phyloP scores from a whole-genome alignment of 2,888 invertebrate species.

The Nephrotoma appendiculata region DNA sequence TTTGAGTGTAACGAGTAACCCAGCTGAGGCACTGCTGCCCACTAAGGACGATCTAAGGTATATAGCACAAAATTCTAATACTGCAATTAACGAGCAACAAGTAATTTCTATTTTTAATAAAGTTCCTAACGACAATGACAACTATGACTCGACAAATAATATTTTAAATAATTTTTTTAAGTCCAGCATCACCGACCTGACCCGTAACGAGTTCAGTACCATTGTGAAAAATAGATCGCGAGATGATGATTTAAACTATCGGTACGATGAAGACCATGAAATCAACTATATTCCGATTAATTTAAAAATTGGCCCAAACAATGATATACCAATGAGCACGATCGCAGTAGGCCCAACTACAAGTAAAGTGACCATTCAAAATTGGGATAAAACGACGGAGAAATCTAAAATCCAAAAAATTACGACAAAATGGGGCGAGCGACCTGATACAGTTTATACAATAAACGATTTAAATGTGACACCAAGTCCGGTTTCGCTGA shows the following conservation, averaged over 20 bases:
- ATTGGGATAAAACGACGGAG: background rate
- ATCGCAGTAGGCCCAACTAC: background rate
- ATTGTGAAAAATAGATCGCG: background rate
- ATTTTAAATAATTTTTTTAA: conserved; percentile 14
- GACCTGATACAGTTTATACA: background rate
- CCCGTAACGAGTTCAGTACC: background rate
- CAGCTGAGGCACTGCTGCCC: background rate
- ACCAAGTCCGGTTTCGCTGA: background rate
- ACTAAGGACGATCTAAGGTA: background rate
- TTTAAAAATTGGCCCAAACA: background rate
- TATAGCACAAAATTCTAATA: background rate
- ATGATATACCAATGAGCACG: background rate
- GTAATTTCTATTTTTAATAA: background rate
- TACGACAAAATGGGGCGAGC: conserved; percentile 8
- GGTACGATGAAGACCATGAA: background rate
- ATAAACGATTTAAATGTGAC: background rate
- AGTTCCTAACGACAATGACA: conserved; percentile 8
- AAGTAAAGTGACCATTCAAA: background rate
- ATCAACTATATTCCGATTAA: background rate
- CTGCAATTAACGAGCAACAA: background rate
- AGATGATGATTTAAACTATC: background rate
- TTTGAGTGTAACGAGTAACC: background rate
- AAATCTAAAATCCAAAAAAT: conserved; percentile 7
- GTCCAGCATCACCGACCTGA: conserved; percentile 10
- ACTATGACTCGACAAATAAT: conserved; percentile 12